Evolutionary conservation across 2,113 vertebrate species (phyloP).

Genomic region (Furnarius figulus): DNA sequence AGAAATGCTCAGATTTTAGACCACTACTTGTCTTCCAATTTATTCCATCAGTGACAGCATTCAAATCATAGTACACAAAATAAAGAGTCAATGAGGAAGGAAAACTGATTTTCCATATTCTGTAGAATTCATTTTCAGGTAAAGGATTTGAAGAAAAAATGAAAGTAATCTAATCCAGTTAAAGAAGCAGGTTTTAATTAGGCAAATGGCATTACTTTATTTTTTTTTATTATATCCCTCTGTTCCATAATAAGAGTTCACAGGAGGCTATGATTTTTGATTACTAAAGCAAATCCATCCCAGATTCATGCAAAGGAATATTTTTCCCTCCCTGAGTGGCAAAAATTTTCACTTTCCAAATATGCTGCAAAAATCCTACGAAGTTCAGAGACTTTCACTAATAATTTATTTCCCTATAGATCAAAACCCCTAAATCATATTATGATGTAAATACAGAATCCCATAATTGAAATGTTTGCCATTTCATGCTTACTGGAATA

Average conservation of each 20-base stretch:
- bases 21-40: background rate
- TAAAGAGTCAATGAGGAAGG: background rate
- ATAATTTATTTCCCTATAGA: background rate
- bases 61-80: background rate
- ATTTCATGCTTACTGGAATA: background rate
- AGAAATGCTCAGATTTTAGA: background rate
- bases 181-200: conserved; percentile 26
- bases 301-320: background rate
- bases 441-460: background rate
- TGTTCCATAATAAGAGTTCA: conserved; percentile 8
- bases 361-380: background rate
- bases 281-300: background rate
- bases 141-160: background rate
- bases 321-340: background rate
- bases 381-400: background rate
- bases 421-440: background rate
- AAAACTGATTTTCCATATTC: background rate
- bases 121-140: background rate
- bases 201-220: background rate
- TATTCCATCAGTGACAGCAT: background rate
- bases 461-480: background rate
- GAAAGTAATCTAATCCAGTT: background rate
- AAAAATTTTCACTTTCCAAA: background rate
- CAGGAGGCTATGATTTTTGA: background rate
- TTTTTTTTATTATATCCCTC: background rate